phyloP scores from a whole-genome alignment of 2,113 vertebrate genomes.

The Jacana jacana region DNA sequence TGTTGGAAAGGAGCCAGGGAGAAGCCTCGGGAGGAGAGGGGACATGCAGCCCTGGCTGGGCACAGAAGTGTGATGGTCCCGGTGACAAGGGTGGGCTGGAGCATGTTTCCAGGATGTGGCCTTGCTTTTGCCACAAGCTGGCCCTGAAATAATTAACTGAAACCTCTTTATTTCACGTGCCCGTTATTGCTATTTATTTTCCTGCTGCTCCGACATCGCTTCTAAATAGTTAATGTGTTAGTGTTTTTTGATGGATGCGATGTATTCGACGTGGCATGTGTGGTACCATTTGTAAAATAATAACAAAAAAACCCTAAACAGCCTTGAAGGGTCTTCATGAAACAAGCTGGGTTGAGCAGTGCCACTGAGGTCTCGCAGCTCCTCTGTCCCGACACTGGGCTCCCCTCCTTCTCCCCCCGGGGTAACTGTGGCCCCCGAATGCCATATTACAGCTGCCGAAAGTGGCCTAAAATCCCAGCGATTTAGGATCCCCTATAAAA shows the following conservation, averaged over 20 bases:
- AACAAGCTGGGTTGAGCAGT: neutral
- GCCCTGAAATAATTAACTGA: neutral
- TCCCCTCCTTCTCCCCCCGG: too few species aligned
- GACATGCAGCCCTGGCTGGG: fast-evolving
- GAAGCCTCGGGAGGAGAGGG: fast-evolving
- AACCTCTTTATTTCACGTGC: fast-evolving
- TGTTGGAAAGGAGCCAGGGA: neutral
- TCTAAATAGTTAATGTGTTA: neutral
- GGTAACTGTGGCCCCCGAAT: fast-evolving
- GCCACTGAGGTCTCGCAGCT: neutral
- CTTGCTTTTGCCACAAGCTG: neutral
- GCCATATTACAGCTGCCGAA: fast-evolving
- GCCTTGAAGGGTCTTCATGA: neutral
- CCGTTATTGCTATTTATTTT: neutral
- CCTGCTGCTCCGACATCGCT: fast-evolving
- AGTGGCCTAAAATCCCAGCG: neutral
- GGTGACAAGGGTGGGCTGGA: neutral
- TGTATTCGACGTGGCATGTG: fast-evolving
- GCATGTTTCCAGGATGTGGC: neutral
- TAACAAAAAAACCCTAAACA: neutral
- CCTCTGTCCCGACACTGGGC: fast-evolving
- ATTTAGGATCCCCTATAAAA: neutral
- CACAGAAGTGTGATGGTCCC: fast-evolving
- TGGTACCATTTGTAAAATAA: fast-evolving
- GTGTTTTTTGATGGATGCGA: neutral